phyloP scores from a whole-genome alignment of 1,140 invertebrate species.

The Mercenaria mercenaria region DNA sequence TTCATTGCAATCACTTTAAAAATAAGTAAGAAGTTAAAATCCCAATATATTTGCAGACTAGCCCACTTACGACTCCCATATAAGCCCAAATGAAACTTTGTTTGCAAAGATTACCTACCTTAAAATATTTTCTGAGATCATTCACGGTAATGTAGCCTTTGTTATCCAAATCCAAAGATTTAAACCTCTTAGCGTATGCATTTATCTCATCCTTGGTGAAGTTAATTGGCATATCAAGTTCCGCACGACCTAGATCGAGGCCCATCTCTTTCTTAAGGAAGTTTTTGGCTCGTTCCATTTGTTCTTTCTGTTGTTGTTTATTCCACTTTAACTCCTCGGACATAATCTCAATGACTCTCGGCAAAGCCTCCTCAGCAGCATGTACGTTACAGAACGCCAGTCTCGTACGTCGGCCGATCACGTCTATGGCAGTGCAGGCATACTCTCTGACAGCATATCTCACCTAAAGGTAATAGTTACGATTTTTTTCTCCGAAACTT shows the following conservation, averaged over 20 bases:
- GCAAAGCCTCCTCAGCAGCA: conserved; percentile 98
- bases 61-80: too few relatives aligned
- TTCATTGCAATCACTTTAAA: too few relatives aligned
- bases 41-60: too few relatives aligned
- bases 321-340: conserved; percentile 98
- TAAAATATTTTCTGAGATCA: conserved; percentile 97
- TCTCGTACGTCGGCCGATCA: conserved; percentile 96
- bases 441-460: conserved; percentile 98
- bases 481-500: too few relatives aligned
- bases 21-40: too few relatives aligned
- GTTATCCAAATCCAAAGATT: conserved; percentile 96
- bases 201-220: conserved; percentile 98
- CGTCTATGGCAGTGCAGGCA: conserved; percentile 98
- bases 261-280: conserved; percentile 98
- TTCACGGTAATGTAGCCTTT: conserved; percentile 99
- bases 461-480: conserved; percentile 87
- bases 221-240: conserved; percentile 94
- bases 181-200: conserved; percentile 97
- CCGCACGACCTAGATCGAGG: conserved; percentile 90
- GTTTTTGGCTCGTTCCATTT: conserved; percentile 76
- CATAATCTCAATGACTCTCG: conserved; percentile 97
- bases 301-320: conserved; percentile 88
- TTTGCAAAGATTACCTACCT: conserved; percentile 91
- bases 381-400: conserved; percentile 98
- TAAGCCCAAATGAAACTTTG: too few relatives aligned